phyloP scores from a whole-genome alignment of 1,140 invertebrate genomes.

The Brachionus paranguensis region DNA sequence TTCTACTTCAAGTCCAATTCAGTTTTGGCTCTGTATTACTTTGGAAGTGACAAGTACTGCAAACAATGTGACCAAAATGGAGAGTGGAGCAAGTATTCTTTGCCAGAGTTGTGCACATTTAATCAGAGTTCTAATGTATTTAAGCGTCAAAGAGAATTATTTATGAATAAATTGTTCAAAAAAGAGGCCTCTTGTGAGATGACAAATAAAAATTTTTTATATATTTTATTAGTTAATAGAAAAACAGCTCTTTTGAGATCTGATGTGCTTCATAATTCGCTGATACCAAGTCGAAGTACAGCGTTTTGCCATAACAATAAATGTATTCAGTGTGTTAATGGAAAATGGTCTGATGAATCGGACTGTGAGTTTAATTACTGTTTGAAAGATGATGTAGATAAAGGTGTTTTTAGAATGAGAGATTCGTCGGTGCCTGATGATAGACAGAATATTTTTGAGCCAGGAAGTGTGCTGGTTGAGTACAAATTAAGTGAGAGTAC shows the following conservation, averaged over 20 bases:
- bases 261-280: background rate
- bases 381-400: background rate
- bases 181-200: background rate
- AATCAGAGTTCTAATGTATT: background rate
- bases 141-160: background rate
- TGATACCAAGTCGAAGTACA: background rate
- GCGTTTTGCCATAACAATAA: background rate
- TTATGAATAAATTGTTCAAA: background rate
- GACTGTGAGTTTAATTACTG: slow-evolving; percentile 19
- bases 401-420: background rate
- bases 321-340: background rate
- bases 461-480: background rate
- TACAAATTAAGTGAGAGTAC: background rate
- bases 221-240: background rate
- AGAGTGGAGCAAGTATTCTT: slow-evolving; percentile 32
- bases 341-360: background rate
- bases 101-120: background rate
- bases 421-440: background rate
- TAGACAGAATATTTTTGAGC: slow-evolving; percentile 23
- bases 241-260: background rate
- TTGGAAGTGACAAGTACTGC: slow-evolving; percentile 21
- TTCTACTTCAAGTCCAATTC: background rate
- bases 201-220: background rate
- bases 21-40: slow-evolving; percentile 17
- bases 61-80: slow-evolving; percentile 24